Conservation (phyloP, 2,113 vertebrate species). For the Paralichthys olivaceus region DNA sequence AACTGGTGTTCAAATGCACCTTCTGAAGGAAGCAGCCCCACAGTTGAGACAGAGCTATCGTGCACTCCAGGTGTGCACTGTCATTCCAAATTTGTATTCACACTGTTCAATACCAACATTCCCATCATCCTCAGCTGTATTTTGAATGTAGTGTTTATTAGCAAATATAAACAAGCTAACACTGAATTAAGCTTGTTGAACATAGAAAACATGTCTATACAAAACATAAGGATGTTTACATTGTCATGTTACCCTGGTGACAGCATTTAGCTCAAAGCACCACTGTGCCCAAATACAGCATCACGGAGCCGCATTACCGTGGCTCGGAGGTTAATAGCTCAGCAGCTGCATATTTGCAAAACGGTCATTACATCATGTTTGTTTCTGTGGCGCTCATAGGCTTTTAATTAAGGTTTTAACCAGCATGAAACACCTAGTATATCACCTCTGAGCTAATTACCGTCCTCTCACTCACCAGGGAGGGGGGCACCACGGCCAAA, state of each 20-base stretch:
- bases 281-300: neutral
- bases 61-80: too few species aligned
- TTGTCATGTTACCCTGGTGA: neutral
- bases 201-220: neutral
- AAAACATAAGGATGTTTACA: neutral
- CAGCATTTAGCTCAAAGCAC: neutral
- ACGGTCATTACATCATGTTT: neutral
- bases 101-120: too few species aligned
- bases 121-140: too few species aligned
- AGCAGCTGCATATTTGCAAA: slow-evolving; percentile 2
- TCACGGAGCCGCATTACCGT: neutral
- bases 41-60: too few species aligned
- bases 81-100: too few species aligned
- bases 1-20: too few species aligned
- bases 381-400: neutral
- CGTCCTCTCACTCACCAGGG: neutral
- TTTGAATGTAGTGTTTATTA: too few species aligned
- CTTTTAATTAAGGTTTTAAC: slow-evolving; percentile 1
- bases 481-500: neutral
- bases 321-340: neutral
- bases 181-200: neutral
- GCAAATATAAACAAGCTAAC: too few species aligned
- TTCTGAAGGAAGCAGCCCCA: too few species aligned
- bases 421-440: neutral
- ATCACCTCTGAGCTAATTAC: slow-evolving; percentile 3